phyloP scores from a whole-genome alignment of 2,113 vertebrate genomes.

The Upupa epops region DNA sequence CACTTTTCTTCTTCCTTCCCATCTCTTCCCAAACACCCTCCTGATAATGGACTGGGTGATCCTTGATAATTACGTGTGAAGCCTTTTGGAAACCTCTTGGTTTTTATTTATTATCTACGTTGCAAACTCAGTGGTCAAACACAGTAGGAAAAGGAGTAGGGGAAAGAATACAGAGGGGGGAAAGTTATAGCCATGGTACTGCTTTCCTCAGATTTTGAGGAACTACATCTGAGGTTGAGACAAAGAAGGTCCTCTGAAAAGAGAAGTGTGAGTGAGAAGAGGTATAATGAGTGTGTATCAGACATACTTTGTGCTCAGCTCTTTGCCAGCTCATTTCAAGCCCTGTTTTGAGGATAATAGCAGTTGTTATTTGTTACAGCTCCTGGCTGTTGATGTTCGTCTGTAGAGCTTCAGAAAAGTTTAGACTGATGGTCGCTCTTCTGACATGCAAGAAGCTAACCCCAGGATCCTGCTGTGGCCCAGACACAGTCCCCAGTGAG shows the following conservation, averaged over 20 bases:
- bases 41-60: conserved; percentile 33
- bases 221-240: neutral
- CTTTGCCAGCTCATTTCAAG: neutral
- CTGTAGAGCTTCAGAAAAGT: neutral
- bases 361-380: neutral
- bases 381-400: neutral
- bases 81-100: neutral
- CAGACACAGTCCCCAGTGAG: neutral
- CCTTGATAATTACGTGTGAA: conserved; percentile 16
- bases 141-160: neutral
- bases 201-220: neutral
- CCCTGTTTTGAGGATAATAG: neutral
- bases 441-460: neutral
- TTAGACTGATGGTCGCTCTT: neutral
- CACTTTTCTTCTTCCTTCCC: conserved; percentile 32
- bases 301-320: neutral
- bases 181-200: neutral
- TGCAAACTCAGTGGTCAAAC: neutral
- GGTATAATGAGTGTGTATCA: neutral
- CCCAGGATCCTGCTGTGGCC: neutral
- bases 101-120: neutral
- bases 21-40: neutral
- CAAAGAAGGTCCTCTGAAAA: neutral
- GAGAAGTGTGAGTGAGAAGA: neutral
- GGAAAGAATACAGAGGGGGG: neutral